Evolutionary conservation across 2,113 vertebrate species (phyloP), one percentile per base, ranked within the genome.

Genomic region (Dendrocopos noguchii): DNA sequence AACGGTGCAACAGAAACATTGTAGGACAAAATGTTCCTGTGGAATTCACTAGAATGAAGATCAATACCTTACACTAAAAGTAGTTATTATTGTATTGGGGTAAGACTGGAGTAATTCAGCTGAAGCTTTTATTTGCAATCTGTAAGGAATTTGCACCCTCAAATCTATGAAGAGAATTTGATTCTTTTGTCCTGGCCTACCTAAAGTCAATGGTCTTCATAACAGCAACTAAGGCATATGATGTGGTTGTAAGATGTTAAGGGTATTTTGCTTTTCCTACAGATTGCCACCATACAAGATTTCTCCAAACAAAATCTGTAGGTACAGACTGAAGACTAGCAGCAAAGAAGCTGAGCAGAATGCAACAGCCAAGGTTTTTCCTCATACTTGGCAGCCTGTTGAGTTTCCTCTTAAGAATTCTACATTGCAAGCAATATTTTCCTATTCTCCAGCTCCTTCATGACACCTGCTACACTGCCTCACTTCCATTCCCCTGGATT

Each of bases 221-320:
- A 64, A 42, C 3, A 88, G 15, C 15, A 64, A 15, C 16, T 31
- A 39, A 70, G 15, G 16, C 13, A 28, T 52, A 27, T 24, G 56
- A 47, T 3, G 20, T 0, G 0, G n/a, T 7, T 31, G 29, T 21
- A 65, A 10, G 21, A 9, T 13, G 20, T 34, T 65, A 65, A 70
- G 18, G 12, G 36, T 5, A 25, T 80, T 70, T 91, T 90, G 18
- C 15, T 78, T 64, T 78, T 33, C 13, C 52, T 59, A 10, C 15
- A 39, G 11, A 63, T 2, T 44, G 80, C 12, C 24, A 15, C 12
- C 10, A 4, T 17, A 6, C 8, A 31, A 71, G 55, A 24, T 24
- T 52, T 73, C 46, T 90, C 46, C 73, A 67, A 15, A 86, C 8
- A 77, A 68, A 80, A 71, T 70, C n/a, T 77, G 29, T 57, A 59